Evolutionary conservation across 1,140 invertebrate species (phyloP).

Genomic region (Pseudomyrmex concolor): DNA sequence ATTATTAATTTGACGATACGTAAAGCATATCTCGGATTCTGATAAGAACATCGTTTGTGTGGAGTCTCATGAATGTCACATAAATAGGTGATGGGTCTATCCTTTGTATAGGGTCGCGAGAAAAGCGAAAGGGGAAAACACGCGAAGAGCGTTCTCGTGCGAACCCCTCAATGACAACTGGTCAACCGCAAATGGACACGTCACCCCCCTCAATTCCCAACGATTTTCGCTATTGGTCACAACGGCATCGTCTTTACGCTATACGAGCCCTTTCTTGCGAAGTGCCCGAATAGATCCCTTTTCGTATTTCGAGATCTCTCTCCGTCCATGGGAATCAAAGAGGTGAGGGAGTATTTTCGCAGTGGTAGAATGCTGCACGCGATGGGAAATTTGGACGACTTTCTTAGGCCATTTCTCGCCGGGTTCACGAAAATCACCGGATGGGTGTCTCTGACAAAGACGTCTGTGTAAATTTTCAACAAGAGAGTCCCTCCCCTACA

Average conservation of each 20-base stretch:
- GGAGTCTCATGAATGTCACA: constrained; percentile 12
- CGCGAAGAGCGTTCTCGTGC: constrained; percentile 28
- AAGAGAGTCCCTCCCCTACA: constrained; percentile 47
- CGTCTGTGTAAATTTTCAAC: constrained; percentile 59
- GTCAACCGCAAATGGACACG: constrained; percentile 85
- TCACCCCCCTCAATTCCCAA: constrained; percentile 82
- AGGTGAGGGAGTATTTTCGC: constrained; percentile 79
- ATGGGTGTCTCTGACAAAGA: constrained; percentile 62
- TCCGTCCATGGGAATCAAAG: constrained; percentile 76
- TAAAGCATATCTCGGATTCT: not conserved
- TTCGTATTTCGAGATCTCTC: constrained; percentile 79
- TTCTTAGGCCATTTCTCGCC: constrained; percentile 58
- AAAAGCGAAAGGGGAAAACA: constrained; percentile 56
- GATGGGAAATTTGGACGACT: constrained; percentile 66
- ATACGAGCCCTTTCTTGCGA: constrained; percentile 73
- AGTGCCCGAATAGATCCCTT: constrained; percentile 74
- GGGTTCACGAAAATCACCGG: constrained; percentile 31
- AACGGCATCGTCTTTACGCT: constrained; percentile 54
- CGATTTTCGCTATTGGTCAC: constrained; percentile 77
- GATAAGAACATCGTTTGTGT: constrained; percentile 28
- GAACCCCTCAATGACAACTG: constrained; percentile 73
- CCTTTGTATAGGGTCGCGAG: constrained; percentile 48
- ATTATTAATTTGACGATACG: constrained; percentile 19
- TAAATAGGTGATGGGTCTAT: not conserved
- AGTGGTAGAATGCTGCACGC: constrained; percentile 62